Conservation (phyloP, 37 sponge, comb jelly and placozoan genomes). For the Halichondria panicea region DNA sequence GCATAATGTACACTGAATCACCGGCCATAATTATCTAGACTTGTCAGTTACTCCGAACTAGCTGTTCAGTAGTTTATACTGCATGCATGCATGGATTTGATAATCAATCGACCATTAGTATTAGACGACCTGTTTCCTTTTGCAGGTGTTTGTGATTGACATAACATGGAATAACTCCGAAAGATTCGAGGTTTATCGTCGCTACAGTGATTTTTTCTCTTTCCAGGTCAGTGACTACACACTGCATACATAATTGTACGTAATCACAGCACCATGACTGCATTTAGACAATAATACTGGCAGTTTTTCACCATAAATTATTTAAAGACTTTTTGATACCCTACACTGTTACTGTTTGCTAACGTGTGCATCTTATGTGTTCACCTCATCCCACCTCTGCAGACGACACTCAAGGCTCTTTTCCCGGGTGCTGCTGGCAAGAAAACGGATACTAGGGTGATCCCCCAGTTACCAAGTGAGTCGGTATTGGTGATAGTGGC, state of each 20-base stretch:
- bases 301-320: not conserved
- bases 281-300: not conserved
- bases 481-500: too few species aligned
- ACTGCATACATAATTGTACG: not conserved
- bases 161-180: slow-evolving; percentile 72
- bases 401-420: slow-evolving; percentile 53
- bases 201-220: slow-evolving; percentile 86
- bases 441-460: slow-evolving; percentile 16
- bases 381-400: not conserved
- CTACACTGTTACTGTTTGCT: too few species aligned
- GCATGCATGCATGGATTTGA: not conserved
- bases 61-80: not conserved
- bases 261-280: not conserved
- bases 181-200: slow-evolving; percentile 63
- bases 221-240: slow-evolving; percentile 54
- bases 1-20: not conserved
- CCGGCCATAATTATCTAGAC: not conserved
- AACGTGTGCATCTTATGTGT: not conserved
- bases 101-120: not conserved
- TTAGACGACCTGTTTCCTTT: not conserved
- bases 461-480: slow-evolving; percentile 60
- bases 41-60: not conserved
- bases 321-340: too few species aligned
- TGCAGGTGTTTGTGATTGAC: slow-evolving; percentile 75
- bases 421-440: slow-evolving; percentile 63